These are phyloP conservation scores for Bombyx huttoni DNA, from an alignment of 2,888 invertebrate genomes.

Conservation along the genomic window DNA sequence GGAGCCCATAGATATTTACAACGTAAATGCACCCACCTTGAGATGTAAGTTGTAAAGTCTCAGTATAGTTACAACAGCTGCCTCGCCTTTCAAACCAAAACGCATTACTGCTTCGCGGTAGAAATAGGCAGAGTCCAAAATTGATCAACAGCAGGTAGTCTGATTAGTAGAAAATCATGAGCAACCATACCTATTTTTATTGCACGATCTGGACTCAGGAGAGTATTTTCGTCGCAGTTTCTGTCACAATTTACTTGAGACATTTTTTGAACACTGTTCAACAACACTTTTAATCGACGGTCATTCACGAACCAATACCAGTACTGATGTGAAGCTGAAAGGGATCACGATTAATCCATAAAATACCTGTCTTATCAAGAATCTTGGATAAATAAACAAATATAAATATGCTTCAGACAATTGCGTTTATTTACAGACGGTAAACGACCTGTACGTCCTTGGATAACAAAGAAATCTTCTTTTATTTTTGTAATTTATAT, in stretches of 20 bases:
- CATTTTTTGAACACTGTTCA: neutral
- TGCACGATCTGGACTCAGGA: neutral
- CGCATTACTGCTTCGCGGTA: too few relatives aligned
- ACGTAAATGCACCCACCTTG: too few relatives aligned
- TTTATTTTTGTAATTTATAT: too few relatives aligned
- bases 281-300: neutral
- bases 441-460: neutral
- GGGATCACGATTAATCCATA: neutral
- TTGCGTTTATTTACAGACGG: neutral
- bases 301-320: neutral
- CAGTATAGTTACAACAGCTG: too few relatives aligned
- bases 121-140: too few relatives aligned
- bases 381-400: neutral
- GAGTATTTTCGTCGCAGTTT: neutral
- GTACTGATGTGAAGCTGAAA: neutral
- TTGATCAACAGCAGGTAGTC: too few relatives aligned
- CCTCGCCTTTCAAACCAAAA: too few relatives aligned
- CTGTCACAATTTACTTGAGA: neutral
- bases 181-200: neutral
- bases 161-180: neutral
- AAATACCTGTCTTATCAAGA: neutral
- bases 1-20: too few relatives aligned
- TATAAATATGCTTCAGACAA: neutral
- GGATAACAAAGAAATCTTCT: neutral
- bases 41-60: too few relatives aligned